Conservation (phyloP, 1,140 invertebrate species). For the Ceratosolen solmsi region DNA sequence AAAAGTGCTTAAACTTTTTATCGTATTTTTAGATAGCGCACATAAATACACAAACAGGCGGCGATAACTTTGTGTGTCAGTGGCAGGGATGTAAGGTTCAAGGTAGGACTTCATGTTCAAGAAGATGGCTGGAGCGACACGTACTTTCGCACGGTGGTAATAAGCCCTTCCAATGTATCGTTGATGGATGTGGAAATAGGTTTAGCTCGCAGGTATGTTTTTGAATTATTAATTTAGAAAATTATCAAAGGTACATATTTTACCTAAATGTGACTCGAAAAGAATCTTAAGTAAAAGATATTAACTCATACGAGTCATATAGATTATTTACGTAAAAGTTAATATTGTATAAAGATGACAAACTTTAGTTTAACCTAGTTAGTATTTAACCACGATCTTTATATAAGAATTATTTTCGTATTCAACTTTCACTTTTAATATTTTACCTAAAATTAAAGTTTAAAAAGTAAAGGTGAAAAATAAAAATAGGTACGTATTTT, state of each 20-base stretch:
- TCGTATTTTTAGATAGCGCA: conserved; percentile 80
- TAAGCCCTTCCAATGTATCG: conserved; percentile 96
- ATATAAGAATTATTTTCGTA: no score
- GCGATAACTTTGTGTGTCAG: conserved; percentile 89
- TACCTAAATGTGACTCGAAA: conserved; percentile 21
- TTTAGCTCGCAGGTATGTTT: conserved; percentile 89
- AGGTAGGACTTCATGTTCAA: conserved; percentile 90
- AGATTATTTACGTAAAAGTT: no score
- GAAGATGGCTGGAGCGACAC: conserved; percentile 94
- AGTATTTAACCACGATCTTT: no score
- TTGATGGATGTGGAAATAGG: conserved; percentile 91
- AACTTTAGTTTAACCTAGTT: no score
- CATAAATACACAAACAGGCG: conserved; percentile 87
- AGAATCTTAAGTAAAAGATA: no score
- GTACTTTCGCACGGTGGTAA: conserved; percentile 93
- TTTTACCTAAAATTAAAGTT: no score
- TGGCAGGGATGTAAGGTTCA: conserved; percentile 97
- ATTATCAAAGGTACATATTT: not conserved
- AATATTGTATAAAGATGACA: no score
- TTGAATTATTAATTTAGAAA: not conserved
- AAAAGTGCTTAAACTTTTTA: no score
- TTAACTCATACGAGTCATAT: no score
- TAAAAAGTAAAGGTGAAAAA: no score
- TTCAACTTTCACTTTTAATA: no score
- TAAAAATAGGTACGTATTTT: no score